These are phyloP conservation scores for Gryllus longicercus DNA, from an alignment of 2,888 invertebrate genomes.

Conservation along the genomic window DNA sequence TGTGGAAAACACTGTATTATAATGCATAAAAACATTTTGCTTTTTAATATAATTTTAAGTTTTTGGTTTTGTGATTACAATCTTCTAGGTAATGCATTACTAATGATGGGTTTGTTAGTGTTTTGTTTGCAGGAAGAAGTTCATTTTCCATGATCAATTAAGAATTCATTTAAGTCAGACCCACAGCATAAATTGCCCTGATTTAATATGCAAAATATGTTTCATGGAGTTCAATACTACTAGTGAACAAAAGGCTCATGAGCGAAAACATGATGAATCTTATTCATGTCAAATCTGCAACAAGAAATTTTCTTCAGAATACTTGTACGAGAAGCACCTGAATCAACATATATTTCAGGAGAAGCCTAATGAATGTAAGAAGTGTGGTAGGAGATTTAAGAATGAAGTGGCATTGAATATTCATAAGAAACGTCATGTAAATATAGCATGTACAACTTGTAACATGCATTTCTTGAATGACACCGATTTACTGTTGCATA, in stretches of 20 bases:
- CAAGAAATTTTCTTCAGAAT: slow-evolving; percentile 31
- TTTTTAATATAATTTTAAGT: no score
- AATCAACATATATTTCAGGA: slow-evolving; percentile 29
- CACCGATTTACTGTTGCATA: slow-evolving; percentile 27
- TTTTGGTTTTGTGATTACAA: neutral
- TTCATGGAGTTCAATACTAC: slow-evolving; percentile 36
- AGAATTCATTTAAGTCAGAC: slow-evolving; percentile 30
- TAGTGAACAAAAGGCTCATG: slow-evolving; percentile 35
- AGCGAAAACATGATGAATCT: slow-evolving; percentile 35
- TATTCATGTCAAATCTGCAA: slow-evolving; percentile 32
- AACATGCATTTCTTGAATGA: slow-evolving; percentile 24
- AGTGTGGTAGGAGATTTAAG: slow-evolving; percentile 33
- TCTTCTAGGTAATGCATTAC: neutral
- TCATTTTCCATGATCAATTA: slow-evolving; percentile 26
- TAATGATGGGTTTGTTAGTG: slow-evolving; percentile 30
- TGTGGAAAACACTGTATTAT: no score
- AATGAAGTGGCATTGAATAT: slow-evolving; percentile 20
- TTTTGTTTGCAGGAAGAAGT: slow-evolving; percentile 36
- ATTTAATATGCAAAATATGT: slow-evolving; percentile 35
- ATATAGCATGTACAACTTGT: slow-evolving; percentile 28
- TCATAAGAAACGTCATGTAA: slow-evolving; percentile 27
- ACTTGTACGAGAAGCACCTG: slow-evolving; percentile 31
- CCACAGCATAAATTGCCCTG: slow-evolving; percentile 36
- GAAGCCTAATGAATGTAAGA: slow-evolving; percentile 31
- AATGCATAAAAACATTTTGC: no score